Base-by-base conservation (phyloP, 2,113 vertebrate species). In the Anolis sagrei region DNA sequence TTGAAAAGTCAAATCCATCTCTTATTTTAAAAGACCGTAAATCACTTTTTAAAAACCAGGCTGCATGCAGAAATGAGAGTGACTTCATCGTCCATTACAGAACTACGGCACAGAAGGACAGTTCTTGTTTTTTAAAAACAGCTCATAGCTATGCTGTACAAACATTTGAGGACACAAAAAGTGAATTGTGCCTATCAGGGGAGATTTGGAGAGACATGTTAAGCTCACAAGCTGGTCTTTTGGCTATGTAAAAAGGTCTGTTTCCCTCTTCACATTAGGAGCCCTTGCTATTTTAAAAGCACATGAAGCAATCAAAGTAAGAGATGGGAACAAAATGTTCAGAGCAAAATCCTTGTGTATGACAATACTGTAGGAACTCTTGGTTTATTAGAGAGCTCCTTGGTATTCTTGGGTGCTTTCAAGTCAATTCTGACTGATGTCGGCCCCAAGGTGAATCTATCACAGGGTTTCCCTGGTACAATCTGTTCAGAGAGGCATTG, bases 51-150 rank as follows among this genome's bases (percentile, higher is more conserved):
- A 18, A 48, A 19, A 23, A 70, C 62, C 9, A 48, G 11, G 21
- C 11, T 21, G 23, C 44, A 49, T 69, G 34, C 77, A 49, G 39
- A 39, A 64, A 74, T 74, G 29, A 34, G 21, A 49, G 39, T 80
- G 21, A 74, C 39, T 80, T 86, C 32, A 44, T 79, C 70, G 74
- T 64, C 84, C 68, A 80, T 86, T 80, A 86, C 34, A 86, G 39
- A 64, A 75, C 11, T 61, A 74, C 14, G 27, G n/a, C 39, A 79
- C 72, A 81, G 49, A 85, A 34, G 77, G 25, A 75, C 58, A 75
- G 58, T 21, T 75, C 27, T 75, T 80, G 79, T 68, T 68, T 39
- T 66, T 49, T 73, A 80, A 80, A n/a, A 62, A 75, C 23, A 86
- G 70, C 58, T 81, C 72, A 27, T 61, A 86, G 70, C 66, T 73